Evolutionary conservation across 2,797 vertebrate genomes (phyloP).

Genomic region (Liasis olivaceus): DNA sequence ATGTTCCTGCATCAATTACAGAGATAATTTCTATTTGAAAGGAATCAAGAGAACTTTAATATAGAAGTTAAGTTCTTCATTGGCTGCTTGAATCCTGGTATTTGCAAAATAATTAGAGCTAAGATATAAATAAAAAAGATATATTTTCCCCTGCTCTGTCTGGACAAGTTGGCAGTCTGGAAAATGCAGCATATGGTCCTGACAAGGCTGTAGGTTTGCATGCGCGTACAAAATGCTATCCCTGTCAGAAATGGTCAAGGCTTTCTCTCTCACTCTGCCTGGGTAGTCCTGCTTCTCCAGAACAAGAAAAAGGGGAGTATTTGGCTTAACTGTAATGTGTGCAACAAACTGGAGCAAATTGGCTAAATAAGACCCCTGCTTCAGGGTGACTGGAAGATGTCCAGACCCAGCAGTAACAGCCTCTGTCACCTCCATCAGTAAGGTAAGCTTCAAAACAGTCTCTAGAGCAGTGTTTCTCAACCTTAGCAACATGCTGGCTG

Average conservation of each 20-base stretch:
- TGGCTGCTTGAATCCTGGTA: background rate
- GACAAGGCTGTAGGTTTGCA: background rate
- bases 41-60: background rate
- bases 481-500: background rate
- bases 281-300: background rate
- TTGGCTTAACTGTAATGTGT: background rate
- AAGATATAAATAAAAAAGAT: background rate
- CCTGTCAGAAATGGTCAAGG: background rate
- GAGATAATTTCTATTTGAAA: background rate
- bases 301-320: background rate
- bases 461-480: background rate
- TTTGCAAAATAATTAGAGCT: background rate
- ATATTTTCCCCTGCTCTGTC: background rate
- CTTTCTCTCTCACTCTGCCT: background rate
- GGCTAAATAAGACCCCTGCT: background rate
- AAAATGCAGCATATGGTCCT: background rate
- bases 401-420: background rate
- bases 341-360: background rate
- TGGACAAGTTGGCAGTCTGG: background rate
- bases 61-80: background rate
- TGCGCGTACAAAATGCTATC: background rate
- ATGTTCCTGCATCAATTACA: background rate
- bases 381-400: background rate
- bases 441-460: background rate
- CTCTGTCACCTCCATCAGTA: background rate